These are phyloP conservation scores for Malurus leucopterus DNA, from an alignment of 2,797 vertebrate species.

Conservation along the genomic window DNA sequence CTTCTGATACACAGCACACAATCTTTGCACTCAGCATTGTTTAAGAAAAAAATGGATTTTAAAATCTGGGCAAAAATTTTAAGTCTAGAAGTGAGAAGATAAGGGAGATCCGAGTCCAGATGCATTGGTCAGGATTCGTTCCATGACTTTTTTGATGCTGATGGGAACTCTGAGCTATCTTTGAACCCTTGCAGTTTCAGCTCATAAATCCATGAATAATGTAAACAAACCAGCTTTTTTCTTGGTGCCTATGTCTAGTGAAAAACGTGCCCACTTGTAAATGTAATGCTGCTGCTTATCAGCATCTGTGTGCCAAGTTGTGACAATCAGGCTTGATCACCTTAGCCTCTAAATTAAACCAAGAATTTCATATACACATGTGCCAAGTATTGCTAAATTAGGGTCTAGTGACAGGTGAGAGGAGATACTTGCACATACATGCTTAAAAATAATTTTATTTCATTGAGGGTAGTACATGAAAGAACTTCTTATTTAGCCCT, in stretches of 20 bases:
- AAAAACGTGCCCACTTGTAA: background rate
- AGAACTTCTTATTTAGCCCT: background rate
- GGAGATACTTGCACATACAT: background rate
- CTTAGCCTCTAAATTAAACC: background rate
- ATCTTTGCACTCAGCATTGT: background rate
- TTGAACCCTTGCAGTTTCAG: constrained; percentile 5
- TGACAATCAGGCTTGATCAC: constrained; percentile 6
- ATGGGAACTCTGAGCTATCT: constrained; percentile 7
- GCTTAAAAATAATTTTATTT: background rate
- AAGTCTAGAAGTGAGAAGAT: background rate
- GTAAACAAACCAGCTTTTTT: background rate
- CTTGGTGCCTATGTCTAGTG: background rate
- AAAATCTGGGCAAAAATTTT: background rate
- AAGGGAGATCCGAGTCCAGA: background rate
- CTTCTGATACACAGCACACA: background rate
- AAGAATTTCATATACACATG: background rate
- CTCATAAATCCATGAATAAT: constrained; percentile 16
- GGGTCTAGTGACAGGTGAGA: background rate
- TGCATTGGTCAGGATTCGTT: background rate
- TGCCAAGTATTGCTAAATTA: background rate
- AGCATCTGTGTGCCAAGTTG: background rate
- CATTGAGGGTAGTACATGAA: background rate
- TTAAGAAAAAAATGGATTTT: background rate
- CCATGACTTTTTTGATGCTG: background rate
- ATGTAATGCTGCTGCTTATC: background rate